phyloP scores from a whole-genome alignment of 1,140 invertebrate genomes.

The Cydia strobilella region DNA sequence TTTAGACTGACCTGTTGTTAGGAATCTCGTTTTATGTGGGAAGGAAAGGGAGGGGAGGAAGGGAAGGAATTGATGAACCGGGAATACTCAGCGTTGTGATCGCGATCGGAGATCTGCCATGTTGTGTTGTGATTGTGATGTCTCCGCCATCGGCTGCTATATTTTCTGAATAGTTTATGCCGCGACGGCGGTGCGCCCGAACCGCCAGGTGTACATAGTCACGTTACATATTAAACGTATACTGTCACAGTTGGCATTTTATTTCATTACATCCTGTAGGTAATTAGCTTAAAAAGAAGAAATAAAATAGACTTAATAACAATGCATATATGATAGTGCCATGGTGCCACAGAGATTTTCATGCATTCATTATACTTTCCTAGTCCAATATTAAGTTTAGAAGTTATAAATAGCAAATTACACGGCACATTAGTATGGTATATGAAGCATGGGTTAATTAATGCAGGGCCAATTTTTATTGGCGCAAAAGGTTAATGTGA shows the following conservation, averaged over 20 bases:
- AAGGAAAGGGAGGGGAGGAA: no score
- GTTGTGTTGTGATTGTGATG: conserved; percentile 21
- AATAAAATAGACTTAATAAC: no score
- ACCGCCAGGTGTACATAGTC: conserved; percentile 20
- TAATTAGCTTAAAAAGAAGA: no score
- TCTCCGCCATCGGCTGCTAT: background rate
- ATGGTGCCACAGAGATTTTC: no score
- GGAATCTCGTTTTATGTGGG: conserved; percentile 23
- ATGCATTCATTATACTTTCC: no score
- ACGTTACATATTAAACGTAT: conserved; percentile 31
- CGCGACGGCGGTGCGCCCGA: background rate
- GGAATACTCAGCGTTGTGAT: conserved; percentile 23
- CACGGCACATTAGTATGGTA: no score
- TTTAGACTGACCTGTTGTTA: conserved; percentile 28
- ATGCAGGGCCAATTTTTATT: no score
- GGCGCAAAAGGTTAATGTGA: no score
- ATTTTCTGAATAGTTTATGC: conserved; percentile 19
- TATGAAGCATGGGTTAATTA: no score
- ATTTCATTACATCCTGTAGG: conserved; percentile 17
- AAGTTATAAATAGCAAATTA: no score
- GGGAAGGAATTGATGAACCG: conserved; percentile 25
- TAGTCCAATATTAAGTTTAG: no score
- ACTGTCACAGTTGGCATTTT: conserved; percentile 4
- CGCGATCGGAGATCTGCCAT: background rate
- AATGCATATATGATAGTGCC: no score